Conservation (phyloP, 2,113 vertebrate species). For the Herpailurus yagouaroundi region DNA sequence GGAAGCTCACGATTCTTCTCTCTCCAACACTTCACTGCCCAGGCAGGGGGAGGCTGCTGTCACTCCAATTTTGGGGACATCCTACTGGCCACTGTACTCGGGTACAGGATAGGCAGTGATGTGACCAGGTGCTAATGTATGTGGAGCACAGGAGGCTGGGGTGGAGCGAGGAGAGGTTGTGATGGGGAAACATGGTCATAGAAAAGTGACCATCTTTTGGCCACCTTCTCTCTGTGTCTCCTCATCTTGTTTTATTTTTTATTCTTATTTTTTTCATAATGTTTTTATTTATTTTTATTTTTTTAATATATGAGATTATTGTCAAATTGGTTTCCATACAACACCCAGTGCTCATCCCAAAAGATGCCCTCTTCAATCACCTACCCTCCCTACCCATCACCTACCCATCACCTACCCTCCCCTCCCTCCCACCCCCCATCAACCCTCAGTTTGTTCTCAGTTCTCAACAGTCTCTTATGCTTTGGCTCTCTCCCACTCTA, state of each 20-base stretch:
- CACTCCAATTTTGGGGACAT: background rate
- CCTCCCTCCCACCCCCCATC: too few species aligned
- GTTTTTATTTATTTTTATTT: too few species aligned
- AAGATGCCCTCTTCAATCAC: too few species aligned
- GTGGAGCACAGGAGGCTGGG: background rate
- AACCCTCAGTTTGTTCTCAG: too few species aligned
- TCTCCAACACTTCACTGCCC: background rate
- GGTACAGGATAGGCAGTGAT: background rate
- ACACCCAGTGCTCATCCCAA: too few species aligned
- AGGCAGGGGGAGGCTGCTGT: background rate
- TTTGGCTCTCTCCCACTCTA: too few species aligned
- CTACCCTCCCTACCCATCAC: too few species aligned
- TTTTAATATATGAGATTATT: too few species aligned
- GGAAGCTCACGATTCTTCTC: background rate
- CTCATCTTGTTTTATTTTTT: background rate
- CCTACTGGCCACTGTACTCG: background rate
- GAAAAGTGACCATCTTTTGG: background rate
- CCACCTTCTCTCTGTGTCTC: background rate
- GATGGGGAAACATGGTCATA: background rate
- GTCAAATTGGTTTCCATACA: too few species aligned
- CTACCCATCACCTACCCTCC: too few species aligned
- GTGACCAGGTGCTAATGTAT: background rate
- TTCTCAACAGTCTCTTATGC: too few species aligned
- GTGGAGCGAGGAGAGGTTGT: background rate
- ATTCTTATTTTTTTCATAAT: too few species aligned